A percentile compares a stretch with the other conserved stretches of the same genome.
These are phyloP conservation scores for Lepidotrigona ventralis DNA, from an alignment of 1,140 invertebrate genomes.

Conservation along the genomic window DNA sequence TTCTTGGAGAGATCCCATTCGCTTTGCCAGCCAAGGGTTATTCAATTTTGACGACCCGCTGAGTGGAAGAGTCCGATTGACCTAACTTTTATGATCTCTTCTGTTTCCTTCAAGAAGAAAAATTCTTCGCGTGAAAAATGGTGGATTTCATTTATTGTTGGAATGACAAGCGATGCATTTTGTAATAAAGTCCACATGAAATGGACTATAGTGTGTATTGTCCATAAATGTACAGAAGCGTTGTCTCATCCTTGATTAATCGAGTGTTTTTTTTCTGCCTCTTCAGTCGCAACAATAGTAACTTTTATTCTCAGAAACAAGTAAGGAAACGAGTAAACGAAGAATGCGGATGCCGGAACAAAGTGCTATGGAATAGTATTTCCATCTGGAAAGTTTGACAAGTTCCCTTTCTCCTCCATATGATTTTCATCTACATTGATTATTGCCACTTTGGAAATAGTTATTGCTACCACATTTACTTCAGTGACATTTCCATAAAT, in stretches of 20 bases:
- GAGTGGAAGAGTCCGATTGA: conserved; percentile 6
- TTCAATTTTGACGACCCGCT: conserved; percentile 47
- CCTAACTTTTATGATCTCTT: background rate
- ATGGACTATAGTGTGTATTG: background rate
- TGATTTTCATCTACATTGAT: no score
- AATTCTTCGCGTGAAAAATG: background rate
- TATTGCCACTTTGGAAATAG: no score
- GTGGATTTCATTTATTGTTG: background rate
- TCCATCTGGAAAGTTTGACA: background rate
- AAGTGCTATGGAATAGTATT: no score
- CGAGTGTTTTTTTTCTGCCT: background rate
- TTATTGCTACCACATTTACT: no score
- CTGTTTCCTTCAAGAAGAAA: background rate
- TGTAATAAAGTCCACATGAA: background rate
- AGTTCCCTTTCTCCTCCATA: no score
- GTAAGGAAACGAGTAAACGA: background rate
- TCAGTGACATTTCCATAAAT: no score
- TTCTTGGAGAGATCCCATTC: conserved; percentile 25
- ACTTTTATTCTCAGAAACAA: background rate
- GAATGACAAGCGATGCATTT: background rate
- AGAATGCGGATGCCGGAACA: no score
- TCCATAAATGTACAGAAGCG: background rate
- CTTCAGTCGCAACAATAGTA: background rate
- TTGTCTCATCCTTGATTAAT: background rate
- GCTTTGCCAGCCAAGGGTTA: conserved; percentile 29